Base-by-base conservation (phyloP, 2,888 invertebrate genomes). In the Dryobotodes eremita region DNA sequence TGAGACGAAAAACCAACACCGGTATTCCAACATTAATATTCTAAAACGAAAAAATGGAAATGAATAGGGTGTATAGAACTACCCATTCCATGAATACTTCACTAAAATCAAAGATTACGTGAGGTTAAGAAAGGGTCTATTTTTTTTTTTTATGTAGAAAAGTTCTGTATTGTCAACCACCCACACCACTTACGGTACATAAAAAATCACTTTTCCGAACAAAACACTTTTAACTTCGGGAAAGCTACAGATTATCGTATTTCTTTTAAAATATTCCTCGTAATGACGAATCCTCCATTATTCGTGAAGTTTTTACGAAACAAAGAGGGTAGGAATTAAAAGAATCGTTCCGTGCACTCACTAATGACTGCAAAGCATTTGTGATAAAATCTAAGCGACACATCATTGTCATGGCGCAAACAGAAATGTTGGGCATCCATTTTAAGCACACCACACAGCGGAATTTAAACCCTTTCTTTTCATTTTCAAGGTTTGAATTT, bases 321-420 rank as follows among this genome's bases (percentile, higher is more conserved):
- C 80, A 84, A 84, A 72, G 72, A 53, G 79, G 80, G 77, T 71
- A 73, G 74, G 62, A 80, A 88, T 87, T 87, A 84, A 87, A 86
- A 86, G 71, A 72, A 85, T 82, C 80, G 73, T 80, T 75, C 86
- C 76, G 53, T 84, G 82, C 88, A 82, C 85, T 88, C 91, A 90
- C 92, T 94, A 94, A 94, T 94, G 93, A 93, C 93, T 91, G 89
- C 90, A 90, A 92, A 92, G 89, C 89, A 90, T 92, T 91, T 84
- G 91, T 89, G 92, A 93, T 94, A 92, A 92, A 94, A 94, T 93
- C 93, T 92, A 89, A 89, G 88, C 92, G 91, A 94, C 94, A 93
- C 92, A 87, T 94, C 93, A 93, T 94, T 93, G 93, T 94, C 94
- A 91, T 88, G 86, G 85, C 82, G 84, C 90, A 90, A 91, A 92